Conservation (phyloP, 1,140 invertebrate genomes). For the Andricus grossulariae region DNA sequence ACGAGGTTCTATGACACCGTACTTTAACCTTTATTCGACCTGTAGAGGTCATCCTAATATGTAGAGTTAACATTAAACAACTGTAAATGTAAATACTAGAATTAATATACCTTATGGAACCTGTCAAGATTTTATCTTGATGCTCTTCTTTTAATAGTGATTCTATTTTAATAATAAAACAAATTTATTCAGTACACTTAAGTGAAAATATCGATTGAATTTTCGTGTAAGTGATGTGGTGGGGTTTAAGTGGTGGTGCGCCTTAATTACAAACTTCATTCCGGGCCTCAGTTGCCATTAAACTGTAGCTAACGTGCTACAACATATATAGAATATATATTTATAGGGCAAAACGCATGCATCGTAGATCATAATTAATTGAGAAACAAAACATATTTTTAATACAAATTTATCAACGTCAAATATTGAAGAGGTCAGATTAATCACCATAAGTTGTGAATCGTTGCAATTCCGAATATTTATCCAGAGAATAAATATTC, state of each 20-base stretch:
- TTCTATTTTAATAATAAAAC: background rate
- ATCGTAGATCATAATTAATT: background rate
- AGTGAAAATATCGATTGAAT: conserved; percentile 21
- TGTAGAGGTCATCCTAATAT: background rate
- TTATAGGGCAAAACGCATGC: background rate
- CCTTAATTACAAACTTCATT: conserved; percentile 29
- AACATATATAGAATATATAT: background rate
- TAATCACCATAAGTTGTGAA: too few relatives aligned
- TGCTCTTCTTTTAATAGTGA: background rate
- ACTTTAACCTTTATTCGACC: too few relatives aligned
- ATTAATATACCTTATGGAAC: background rate
- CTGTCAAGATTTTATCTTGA: background rate
- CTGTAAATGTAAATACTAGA: too few relatives aligned
- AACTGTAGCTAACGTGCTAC: conserved; percentile 1
- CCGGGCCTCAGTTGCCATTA: background rate
- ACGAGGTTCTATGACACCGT: too few relatives aligned
- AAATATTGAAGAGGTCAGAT: background rate
- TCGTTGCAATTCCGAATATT: too few relatives aligned
- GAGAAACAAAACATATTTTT: background rate
- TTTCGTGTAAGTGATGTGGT: background rate
- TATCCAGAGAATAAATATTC: too few relatives aligned
- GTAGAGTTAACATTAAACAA: too few relatives aligned
- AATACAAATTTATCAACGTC: background rate
- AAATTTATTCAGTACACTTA: background rate
- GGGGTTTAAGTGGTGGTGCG: conserved; percentile 10